Conservation (phyloP, 2,888 invertebrate species). For the Willowsia nigromaculata region DNA sequence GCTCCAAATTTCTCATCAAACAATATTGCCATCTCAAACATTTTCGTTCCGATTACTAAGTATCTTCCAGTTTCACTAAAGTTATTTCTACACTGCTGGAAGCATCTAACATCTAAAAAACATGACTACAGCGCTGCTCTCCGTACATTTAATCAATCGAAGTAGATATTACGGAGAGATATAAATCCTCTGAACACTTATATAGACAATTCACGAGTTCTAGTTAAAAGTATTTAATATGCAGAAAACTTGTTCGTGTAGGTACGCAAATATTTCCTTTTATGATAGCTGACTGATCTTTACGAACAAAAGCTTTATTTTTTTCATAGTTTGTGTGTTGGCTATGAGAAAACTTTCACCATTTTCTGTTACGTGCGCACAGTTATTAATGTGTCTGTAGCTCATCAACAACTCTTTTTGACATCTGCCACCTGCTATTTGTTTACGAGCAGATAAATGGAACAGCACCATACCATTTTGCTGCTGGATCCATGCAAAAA, state of each 20-base stretch:
- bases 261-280: background rate
- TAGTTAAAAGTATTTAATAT: too few relatives aligned
- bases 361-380: background rate
- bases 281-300: background rate
- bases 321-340: background rate
- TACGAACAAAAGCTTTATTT: background rate
- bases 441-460: conserved; percentile 20
- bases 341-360: conserved; percentile 1
- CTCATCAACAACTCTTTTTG: conserved; percentile 5
- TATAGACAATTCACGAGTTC: too few relatives aligned
- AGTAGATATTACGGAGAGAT: background rate
- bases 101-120: background rate
- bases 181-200: too few relatives aligned
- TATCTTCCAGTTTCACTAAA: background rate
- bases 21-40: background rate
- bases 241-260: too few relatives aligned
- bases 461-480: conserved; percentile 12
- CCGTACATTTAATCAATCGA: too few relatives aligned
- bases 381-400: background rate
- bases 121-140: background rate
- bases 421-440: conserved; percentile 49
- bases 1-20: background rate
- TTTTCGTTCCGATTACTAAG: background rate
- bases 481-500: conserved; percentile 26
- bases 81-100: background rate